Evolutionary conservation across 2,888 invertebrate genomes (phyloP).

Genomic region (Cephonodes hylas): DNA sequence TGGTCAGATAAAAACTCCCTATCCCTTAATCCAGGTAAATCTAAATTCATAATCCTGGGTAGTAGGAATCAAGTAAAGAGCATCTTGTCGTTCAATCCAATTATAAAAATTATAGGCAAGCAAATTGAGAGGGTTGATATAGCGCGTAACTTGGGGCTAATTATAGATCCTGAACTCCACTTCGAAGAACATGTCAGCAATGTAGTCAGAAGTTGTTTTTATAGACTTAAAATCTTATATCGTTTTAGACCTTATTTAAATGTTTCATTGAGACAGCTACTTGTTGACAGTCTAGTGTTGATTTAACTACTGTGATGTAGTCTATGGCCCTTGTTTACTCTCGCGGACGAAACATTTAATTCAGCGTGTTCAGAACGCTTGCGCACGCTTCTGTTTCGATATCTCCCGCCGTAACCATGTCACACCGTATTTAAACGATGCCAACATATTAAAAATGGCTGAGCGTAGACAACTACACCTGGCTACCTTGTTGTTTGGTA

Average conservation of each 20-base stretch:
- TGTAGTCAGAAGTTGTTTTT: background rate
- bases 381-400: background rate
- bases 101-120: background rate
- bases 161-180: background rate
- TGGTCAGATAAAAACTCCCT: background rate
- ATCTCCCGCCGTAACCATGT: background rate
- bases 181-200: background rate
- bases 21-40: background rate
- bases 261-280: background rate
- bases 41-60: background rate
- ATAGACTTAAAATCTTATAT: background rate
- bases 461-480: no score
- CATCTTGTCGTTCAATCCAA: background rate
- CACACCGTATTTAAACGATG: no score
- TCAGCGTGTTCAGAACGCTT: background rate
- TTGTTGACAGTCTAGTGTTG: background rate
- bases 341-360: background rate
- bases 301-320: background rate
- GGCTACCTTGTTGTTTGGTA: no score
- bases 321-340: background rate
- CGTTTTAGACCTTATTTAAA: background rate
- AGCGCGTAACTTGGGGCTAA: background rate
- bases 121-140: background rate
- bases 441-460: no score
- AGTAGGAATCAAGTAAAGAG: background rate